Evolutionary conservation across 2,113 vertebrate genomes (phyloP).

Genomic region (Petrocephalus microphthalmus): DNA sequence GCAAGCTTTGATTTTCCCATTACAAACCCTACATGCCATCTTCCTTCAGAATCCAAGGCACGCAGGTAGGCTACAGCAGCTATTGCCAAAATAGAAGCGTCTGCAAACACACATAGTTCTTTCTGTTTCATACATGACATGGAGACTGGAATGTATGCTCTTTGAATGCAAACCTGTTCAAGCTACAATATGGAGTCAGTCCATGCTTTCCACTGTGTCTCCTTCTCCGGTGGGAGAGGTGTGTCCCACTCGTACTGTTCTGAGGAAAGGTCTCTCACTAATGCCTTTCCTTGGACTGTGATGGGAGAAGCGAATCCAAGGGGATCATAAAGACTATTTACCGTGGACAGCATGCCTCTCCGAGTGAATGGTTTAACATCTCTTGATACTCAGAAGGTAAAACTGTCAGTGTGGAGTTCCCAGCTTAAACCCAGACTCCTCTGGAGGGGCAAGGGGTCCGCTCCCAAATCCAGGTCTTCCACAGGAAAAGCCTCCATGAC

Average conservation of each 20-base stretch:
- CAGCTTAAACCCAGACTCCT: conserved; percentile 12
- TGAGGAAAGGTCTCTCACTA: conserved; percentile 9
- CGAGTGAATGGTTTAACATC: conserved; percentile 25
- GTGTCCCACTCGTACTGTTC: conserved; percentile 27
- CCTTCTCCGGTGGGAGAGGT: not conserved
- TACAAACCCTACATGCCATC: conserved; percentile 20
- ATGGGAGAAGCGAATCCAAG: conserved; percentile 10
- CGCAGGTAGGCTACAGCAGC: conserved; percentile 28
- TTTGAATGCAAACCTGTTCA: fast-evolving
- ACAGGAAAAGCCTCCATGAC: conserved; percentile 12
- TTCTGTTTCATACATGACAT: fast-evolving
- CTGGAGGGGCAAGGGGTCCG: not conserved
- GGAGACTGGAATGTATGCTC: not conserved
- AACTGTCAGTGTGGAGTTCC: not conserved
- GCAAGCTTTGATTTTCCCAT: conserved; percentile 15
- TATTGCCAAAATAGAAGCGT: conserved; percentile 16
- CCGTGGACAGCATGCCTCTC: not conserved
- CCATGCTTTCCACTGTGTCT: conserved; percentile 6
- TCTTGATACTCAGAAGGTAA: conserved; percentile 21
- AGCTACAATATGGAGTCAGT: conserved; percentile 3
- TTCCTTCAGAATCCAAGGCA: conserved; percentile 17
- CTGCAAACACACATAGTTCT: conserved; percentile 29
- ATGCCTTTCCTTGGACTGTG: conserved; percentile 15
- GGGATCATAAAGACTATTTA: conserved; percentile 31
- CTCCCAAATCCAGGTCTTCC: conserved; percentile 19